Conservation (phyloP, 2,888 invertebrate genomes). For the Drosophila picticornis region DNA sequence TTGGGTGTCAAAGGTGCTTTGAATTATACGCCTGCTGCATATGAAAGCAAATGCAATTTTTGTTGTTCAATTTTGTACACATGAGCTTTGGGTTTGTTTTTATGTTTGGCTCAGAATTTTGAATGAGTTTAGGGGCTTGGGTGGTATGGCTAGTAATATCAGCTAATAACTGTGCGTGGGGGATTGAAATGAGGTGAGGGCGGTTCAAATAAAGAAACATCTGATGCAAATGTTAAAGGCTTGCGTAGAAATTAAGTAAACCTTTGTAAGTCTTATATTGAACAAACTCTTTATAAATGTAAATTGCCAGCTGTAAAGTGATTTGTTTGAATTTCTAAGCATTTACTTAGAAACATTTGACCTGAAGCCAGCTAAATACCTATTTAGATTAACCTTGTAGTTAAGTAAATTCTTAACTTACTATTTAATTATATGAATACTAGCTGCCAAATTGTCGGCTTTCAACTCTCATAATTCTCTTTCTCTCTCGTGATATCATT, state of each 20-base stretch:
- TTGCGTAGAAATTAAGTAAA: not conserved
- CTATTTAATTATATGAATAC: too few species aligned
- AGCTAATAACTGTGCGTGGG: not conserved
- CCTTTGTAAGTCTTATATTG: not conserved
- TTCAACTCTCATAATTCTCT: not conserved
- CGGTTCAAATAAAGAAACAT: too few species aligned
- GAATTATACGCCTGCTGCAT: conserved; percentile 43
- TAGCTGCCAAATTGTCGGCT: not conserved
- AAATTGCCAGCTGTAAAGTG: not conserved
- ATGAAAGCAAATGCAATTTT: conserved; percentile 63
- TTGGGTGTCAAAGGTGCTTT: conserved; percentile 50
- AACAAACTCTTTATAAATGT: not conserved
- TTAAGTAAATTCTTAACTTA: not conserved
- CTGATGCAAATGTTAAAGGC: not conserved
- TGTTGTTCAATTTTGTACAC: conserved; percentile 67
- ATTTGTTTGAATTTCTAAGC: not conserved
- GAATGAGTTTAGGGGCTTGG: not conserved
- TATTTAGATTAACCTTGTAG: not conserved
- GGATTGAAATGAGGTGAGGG: not conserved
- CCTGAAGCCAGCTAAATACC: not conserved
- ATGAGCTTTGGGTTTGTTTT: conserved; percentile 31
- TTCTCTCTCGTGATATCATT: not conserved
- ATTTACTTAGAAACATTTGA: not conserved
- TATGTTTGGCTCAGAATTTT: conserved; percentile 13
- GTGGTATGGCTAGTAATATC: not conserved